phyloP scores from a whole-genome alignment of 1,140 invertebrate genomes.

The Drosophila suzukii region DNA sequence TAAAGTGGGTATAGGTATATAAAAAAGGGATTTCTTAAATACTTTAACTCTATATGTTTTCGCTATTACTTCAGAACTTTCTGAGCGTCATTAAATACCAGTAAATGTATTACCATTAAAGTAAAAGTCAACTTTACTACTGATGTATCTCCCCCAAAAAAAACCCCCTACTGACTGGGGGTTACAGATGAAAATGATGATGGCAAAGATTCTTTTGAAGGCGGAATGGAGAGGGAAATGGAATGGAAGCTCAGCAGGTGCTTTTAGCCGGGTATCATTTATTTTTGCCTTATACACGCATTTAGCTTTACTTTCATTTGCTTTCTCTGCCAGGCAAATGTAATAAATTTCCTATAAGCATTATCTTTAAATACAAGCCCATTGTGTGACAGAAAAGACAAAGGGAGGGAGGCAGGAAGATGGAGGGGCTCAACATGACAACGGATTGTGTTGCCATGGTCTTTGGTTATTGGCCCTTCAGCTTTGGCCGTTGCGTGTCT shows the following conservation, averaged over 20 bases:
- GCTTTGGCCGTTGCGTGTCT: constrained; percentile 26
- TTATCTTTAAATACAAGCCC: constrained; percentile 65
- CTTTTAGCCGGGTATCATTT: constrained; percentile 55
- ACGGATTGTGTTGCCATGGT: constrained; percentile 34
- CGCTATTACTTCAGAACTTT: too few relatives aligned
- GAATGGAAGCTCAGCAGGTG: constrained; percentile 45
- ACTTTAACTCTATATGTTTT: too few relatives aligned
- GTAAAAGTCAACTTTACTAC: not conserved
- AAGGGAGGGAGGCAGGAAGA: not conserved
- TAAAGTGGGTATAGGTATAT: too few relatives aligned
- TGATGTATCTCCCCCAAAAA: not conserved
- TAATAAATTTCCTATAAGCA: constrained; percentile 74
- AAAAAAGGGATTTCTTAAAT: too few relatives aligned
- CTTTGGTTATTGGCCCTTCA: constrained; percentile 40
- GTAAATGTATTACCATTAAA: not conserved
- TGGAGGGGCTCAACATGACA: constrained; percentile 34
- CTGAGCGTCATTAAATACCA: not conserved
- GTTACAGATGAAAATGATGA: constrained; percentile 44
- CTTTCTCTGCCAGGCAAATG: constrained; percentile 45
- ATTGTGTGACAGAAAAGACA: constrained; percentile 14
- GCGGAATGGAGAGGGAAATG: not conserved
- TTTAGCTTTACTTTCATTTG: constrained; percentile 54
- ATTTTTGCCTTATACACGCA: constrained; percentile 66
- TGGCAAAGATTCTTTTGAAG: constrained; percentile 32
- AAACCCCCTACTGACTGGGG: not conserved